These are phyloP conservation scores for Hirtodrosophila trivittata DNA, from an alignment of 2,888 invertebrate genomes.

Conservation along the genomic window DNA sequence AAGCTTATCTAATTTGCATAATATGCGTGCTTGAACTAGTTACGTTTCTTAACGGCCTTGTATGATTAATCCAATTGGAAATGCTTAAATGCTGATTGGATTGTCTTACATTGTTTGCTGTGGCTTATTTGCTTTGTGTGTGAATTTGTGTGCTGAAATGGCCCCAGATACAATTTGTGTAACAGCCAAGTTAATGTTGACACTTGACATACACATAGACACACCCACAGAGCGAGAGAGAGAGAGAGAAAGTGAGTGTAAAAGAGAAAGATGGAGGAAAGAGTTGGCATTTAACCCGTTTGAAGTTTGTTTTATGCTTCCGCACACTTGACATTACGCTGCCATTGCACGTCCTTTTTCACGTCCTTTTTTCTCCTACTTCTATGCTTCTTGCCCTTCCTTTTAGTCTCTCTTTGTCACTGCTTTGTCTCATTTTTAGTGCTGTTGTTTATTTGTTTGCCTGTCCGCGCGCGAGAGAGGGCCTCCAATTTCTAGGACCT, in stretches of 20 bases:
- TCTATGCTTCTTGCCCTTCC: background rate
- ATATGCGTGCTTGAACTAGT: background rate
- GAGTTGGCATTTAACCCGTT: constrained; percentile 63
- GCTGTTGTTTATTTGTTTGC: constrained; percentile 39
- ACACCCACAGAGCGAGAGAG: constrained; percentile 5
- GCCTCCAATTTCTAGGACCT: background rate
- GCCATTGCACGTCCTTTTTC: constrained; percentile 55
- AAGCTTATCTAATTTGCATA: background rate
- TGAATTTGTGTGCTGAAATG: constrained; percentile 54
- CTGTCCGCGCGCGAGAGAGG: background rate
- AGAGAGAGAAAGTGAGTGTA: constrained; percentile 1
- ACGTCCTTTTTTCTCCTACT: background rate
- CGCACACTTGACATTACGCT: constrained; percentile 74
- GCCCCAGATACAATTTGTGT: constrained; percentile 77
- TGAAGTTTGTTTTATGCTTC: constrained; percentile 79
- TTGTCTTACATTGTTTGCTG: constrained; percentile 2
- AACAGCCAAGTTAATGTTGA: constrained; percentile 78
- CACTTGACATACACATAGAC: constrained; percentile 58
- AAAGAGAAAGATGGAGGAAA: constrained; percentile 21
- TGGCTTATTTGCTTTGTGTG: constrained; percentile 19
- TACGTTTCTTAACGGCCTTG: background rate
- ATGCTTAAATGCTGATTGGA: too few relatives aligned
- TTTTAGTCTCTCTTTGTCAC: constrained; percentile 14
- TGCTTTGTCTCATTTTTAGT: constrained; percentile 32
- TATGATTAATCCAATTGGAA: background rate